These are phyloP conservation scores for Archips crataeganus DNA, from an alignment of 2,888 invertebrate species.

Conservation along the genomic window DNA sequence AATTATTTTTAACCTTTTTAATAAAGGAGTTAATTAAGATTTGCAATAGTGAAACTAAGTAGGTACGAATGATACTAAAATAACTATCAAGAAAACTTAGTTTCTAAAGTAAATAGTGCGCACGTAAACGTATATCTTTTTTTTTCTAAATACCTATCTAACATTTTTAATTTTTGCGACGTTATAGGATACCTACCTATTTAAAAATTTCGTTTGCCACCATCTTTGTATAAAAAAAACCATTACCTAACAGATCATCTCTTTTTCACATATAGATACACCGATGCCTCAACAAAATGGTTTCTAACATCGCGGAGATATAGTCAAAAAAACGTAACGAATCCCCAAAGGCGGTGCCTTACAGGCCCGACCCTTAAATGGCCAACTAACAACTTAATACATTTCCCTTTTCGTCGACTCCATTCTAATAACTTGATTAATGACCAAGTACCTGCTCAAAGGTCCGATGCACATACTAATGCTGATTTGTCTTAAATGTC, in stretches of 20 bases:
- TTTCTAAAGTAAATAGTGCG: too few species aligned
- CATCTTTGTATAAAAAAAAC: too few species aligned
- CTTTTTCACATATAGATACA: neutral
- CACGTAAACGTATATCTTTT: too few species aligned
- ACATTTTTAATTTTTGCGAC: too few species aligned
- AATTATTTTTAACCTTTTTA: too few species aligned
- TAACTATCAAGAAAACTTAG: too few species aligned
- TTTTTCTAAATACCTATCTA: too few species aligned
- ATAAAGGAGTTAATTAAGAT: too few species aligned
- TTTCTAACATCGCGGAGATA: constrained; percentile 24
- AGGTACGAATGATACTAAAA: too few species aligned
- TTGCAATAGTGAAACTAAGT: too few species aligned
- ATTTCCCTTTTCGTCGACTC: constrained; percentile 61
- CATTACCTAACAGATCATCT: neutral
- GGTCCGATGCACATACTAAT: constrained; percentile 56
- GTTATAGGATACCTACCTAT: too few species aligned
- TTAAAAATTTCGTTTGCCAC: too few species aligned
- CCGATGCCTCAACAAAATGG: constrained; percentile 35
- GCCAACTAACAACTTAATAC: constrained; percentile 57
- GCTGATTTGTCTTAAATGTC: constrained; percentile 78
- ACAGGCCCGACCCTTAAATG: constrained; percentile 39
- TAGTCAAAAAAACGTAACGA: constrained; percentile 21
- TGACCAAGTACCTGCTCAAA: constrained; percentile 75
- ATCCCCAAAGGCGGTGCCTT: constrained; percentile 41
- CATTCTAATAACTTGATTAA: constrained; percentile 78